These are phyloP conservation scores for Mizuhopecten yessoensis DNA, from an alignment of 1,140 invertebrate genomes.

Conservation along the genomic window DNA sequence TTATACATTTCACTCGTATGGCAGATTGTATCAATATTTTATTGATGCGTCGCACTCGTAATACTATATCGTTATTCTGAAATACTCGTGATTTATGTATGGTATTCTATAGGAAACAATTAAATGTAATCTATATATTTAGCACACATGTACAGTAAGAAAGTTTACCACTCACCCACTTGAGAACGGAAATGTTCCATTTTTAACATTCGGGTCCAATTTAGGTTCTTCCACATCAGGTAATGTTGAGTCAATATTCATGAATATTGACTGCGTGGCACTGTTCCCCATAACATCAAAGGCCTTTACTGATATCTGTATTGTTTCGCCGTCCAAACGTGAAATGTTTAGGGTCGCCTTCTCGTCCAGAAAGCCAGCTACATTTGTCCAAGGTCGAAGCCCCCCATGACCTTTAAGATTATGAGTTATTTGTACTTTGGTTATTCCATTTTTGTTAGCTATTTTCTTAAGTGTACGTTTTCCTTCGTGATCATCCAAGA, in stretches of 20 bases:
- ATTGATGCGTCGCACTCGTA: too few relatives aligned
- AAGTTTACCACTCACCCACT: neutral
- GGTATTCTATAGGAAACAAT: too few relatives aligned
- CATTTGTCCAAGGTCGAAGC: neutral
- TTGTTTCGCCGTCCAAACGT: constrained; percentile 49
- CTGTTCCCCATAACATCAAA: constrained; percentile 51
- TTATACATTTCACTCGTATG: too few relatives aligned
- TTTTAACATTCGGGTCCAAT: neutral
- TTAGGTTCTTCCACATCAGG: neutral
- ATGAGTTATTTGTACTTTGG: constrained; percentile 42
- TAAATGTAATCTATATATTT: too few relatives aligned
- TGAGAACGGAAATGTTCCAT: neutral
- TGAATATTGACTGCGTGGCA: neutral
- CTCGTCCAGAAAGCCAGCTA: constrained; percentile 44
- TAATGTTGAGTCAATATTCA: constrained; percentile 49
- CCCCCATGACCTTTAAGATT: constrained; percentile 42
- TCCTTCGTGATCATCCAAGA: constrained; percentile 48
- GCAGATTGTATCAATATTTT: too few relatives aligned
- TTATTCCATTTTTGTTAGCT: constrained; percentile 52
- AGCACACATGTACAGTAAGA: too few relatives aligned
- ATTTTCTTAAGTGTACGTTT: constrained; percentile 39
- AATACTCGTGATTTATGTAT: too few relatives aligned
- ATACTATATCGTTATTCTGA: too few relatives aligned
- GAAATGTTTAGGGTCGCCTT: neutral
- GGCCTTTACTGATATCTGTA: constrained; percentile 51